Percentiles rank a stretch among this genome's conserved stretches.
These are phyloP conservation scores for Benitochromis conjunctus DNA, from an alignment of 2,113 vertebrate genomes.

Conservation along the genomic window DNA sequence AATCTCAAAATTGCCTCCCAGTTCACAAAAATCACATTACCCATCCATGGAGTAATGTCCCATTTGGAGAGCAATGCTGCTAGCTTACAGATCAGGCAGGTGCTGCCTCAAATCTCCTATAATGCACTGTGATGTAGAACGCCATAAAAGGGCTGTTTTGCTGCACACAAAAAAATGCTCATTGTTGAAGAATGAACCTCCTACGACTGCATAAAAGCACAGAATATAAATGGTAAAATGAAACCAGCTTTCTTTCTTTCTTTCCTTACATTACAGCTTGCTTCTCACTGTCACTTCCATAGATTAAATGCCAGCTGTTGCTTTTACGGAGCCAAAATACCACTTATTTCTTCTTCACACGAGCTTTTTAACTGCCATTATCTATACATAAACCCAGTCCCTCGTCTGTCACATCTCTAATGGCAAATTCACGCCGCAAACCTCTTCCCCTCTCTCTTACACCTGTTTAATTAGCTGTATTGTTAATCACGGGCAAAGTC, in stretches of 20 bases:
- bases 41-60: conserved; percentile 8
- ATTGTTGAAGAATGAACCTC: not conserved
- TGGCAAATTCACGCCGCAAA: not conserved
- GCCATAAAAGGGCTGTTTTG: conserved; percentile 1
- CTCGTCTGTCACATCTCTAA: not conserved
- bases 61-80: conserved; percentile 30
- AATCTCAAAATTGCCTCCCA: conserved; percentile 63
- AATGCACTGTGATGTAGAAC: conserved; percentile 17
- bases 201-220: not conserved
- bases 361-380: not conserved
- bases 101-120: not conserved
- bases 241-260: not conserved
- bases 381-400: not conserved
- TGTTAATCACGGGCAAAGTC: not conserved
- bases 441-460: not conserved
- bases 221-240: not conserved
- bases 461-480: not conserved
- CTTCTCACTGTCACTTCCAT: not conserved
- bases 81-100: not conserved
- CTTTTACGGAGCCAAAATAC: not conserved
- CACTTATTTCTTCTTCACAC: not conserved
- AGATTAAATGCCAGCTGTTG: conserved; percentile 28
- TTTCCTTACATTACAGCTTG: not conserved
- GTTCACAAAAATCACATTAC: conserved; percentile 62
- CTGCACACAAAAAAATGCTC: not conserved